Percentiles rank a stretch among this genome's conserved stretches.
Evolutionary conservation across 2,888 invertebrate species (phyloP).

Genomic region (Apantesis nais): DNA sequence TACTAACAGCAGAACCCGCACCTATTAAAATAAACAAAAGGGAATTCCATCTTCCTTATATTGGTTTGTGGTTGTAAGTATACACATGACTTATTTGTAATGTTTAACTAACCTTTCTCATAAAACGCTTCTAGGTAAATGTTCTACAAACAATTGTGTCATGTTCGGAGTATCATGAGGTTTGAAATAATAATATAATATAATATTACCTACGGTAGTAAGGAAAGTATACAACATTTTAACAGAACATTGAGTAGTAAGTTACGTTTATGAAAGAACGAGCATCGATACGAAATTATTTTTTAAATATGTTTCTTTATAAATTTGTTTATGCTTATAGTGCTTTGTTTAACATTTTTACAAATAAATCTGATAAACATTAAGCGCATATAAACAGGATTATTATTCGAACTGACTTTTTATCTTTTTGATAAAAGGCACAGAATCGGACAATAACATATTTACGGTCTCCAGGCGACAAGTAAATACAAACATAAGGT

Average conservation of each 20-base stretch:
- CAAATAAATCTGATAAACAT: not conserved
- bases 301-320: not conserved
- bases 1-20: conserved; percentile 41
- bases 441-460: not conserved
- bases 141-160: conserved; percentile 1
- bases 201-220: not conserved
- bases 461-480: conserved; percentile 19
- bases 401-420: not conserved
- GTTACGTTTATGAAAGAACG: not conserved
- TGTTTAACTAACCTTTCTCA: conserved; percentile 8
- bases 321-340: not conserved
- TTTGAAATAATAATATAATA: not conserved
- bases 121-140: conserved; percentile 2
- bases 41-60: conserved; percentile 28
- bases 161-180: not conserved
- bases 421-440: not conserved
- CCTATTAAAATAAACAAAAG: conserved; percentile 45
- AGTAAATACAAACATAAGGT: conserved; percentile 15
- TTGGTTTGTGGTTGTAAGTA: conserved; percentile 1
- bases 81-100: conserved; percentile 5
- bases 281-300: not conserved
- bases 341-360: not conserved
- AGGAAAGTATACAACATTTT: not conserved
- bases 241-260: not conserved
- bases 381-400: not conserved